Percentiles rank a stretch among this genome's conserved stretches.
These are phyloP conservation scores for Plutomurus gul DNA, from an alignment of 1,140 invertebrate species.

Conservation along the genomic window DNA sequence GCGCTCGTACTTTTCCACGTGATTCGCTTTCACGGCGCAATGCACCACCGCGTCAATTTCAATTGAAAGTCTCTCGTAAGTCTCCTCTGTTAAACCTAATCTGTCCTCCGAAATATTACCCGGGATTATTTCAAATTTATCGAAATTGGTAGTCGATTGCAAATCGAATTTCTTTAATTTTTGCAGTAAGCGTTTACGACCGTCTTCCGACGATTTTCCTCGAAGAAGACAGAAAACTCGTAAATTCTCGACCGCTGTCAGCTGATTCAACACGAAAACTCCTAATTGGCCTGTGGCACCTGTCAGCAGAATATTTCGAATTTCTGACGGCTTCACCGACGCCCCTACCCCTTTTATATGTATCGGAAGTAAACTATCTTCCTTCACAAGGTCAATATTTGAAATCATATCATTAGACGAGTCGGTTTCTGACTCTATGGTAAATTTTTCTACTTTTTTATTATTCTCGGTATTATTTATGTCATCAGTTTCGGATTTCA, in stretches of 20 bases:
- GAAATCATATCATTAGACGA: too few relatives aligned
- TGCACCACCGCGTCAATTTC: constrained; percentile 35
- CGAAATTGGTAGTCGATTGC: not conserved
- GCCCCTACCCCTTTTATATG: not conserved
- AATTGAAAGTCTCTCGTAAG: not conserved
- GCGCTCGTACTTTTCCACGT: constrained; percentile 19
- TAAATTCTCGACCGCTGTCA: not conserved
- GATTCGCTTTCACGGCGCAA: constrained; percentile 35
- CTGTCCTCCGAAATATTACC: not conserved
- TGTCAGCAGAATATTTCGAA: constrained; percentile 28
- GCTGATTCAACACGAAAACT: not conserved
- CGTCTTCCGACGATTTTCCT: not conserved
- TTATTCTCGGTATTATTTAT: too few relatives aligned
- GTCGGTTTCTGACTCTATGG: too few relatives aligned
- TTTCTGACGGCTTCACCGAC: not conserved
- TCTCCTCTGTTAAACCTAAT: not conserved
- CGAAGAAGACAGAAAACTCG: not conserved
- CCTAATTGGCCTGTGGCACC: constrained; percentile 38
- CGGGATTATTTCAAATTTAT: not conserved
- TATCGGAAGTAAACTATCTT: not conserved
- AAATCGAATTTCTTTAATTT: constrained; percentile 17
- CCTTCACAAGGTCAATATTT: not conserved
- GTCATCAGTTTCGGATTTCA: not conserved
- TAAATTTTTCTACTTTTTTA: too few relatives aligned
- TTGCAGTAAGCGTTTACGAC: not conserved